These are phyloP conservation scores for Balearica regulorum DNA, from an alignment of 2,797 vertebrate species.

Conservation along the genomic window DNA sequence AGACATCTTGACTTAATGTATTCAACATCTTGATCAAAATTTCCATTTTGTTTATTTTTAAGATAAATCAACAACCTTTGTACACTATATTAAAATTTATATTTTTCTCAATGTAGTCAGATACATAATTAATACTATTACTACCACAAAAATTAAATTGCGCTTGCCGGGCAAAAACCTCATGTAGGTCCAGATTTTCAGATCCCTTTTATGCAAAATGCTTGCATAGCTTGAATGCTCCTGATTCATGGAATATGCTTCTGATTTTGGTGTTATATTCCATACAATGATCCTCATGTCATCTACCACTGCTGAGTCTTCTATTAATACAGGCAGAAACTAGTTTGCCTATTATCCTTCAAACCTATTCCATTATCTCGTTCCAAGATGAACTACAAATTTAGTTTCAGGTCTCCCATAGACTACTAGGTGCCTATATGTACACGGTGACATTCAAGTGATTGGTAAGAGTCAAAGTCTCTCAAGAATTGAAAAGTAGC, in stretches of 20 bases:
- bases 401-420: not conserved
- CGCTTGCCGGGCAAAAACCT: not conserved
- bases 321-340: not conserved
- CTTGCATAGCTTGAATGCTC: not conserved
- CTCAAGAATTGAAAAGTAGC: not conserved
- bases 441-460: not conserved
- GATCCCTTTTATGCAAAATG: not conserved
- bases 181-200: not conserved
- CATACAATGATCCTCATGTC: not conserved
- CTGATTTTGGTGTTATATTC: not conserved
- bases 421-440: not conserved
- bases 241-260: not conserved
- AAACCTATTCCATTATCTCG: not conserved
- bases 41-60: conserved; percentile 47
- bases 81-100: conserved; percentile 16
- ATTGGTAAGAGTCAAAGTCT: not conserved
- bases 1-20: conserved; percentile 34
- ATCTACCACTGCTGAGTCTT: not conserved
- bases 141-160: not conserved
- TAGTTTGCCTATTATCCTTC: not conserved
- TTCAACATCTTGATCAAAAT: conserved; percentile 23
- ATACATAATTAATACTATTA: conserved; percentile 13
- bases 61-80: conserved; percentile 42
- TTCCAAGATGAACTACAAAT: not conserved
- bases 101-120: not conserved